Conservation (phyloP, 2,888 invertebrate species). For the Cataglyphis altisquamis region DNA sequence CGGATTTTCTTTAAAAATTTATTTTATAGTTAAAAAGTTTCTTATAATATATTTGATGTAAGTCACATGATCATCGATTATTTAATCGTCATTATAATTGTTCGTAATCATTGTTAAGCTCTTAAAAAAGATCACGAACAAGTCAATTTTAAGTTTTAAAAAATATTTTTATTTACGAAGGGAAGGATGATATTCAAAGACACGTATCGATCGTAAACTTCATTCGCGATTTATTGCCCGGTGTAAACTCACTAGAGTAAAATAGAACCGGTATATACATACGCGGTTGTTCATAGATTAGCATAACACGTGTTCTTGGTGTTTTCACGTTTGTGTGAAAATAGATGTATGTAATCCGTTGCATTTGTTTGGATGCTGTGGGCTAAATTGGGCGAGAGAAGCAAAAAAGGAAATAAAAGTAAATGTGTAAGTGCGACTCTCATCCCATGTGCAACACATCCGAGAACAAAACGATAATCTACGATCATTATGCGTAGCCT, state of each 20-base stretch:
- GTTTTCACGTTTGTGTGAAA: conserved; percentile 25
- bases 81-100: background rate
- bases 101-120: background rate
- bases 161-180: background rate
- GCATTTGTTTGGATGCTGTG: conserved; percentile 32
- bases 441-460: background rate
- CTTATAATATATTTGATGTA: background rate
- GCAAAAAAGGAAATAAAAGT: conserved; percentile 22
- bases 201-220: background rate
- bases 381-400: conserved; percentile 23
- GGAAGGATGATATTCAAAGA: background rate
- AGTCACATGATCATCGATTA: background rate
- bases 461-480: conserved; percentile 9
- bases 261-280: conserved; percentile 2
- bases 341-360: conserved; percentile 40
- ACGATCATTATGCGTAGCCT: background rate
- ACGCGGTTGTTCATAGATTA: conserved; percentile 17
- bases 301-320: conserved; percentile 29
- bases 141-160: background rate
- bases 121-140: background rate
- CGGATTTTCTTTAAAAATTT: background rate
- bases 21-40: background rate
- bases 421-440: background rate
- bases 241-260: background rate
- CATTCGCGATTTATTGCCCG: conserved; percentile 12